These are phyloP conservation scores for Cebidichthys violaceus DNA, from an alignment of 2,113 vertebrate genomes.

Conservation along the genomic window DNA sequence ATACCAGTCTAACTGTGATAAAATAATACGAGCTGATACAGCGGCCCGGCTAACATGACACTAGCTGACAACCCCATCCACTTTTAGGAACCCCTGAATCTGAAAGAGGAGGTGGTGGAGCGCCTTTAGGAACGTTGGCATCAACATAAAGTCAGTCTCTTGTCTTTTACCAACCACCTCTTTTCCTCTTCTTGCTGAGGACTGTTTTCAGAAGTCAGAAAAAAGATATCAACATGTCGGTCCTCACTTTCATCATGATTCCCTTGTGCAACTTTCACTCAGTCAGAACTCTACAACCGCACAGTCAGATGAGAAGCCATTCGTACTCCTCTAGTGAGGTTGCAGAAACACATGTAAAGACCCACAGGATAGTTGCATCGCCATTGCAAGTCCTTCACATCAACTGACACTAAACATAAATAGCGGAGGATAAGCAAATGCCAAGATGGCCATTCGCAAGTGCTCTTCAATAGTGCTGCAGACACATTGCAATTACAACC, in stretches of 20 bases:
- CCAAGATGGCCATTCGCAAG: background rate
- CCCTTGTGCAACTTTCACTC: background rate
- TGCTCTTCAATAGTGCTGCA: background rate
- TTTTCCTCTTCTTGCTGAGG: no score
- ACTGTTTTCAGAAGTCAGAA: background rate
- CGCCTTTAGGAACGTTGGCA: background rate
- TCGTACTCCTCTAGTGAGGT: background rate
- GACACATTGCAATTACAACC: background rate
- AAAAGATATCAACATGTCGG: background rate
- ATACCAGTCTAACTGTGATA: background rate
- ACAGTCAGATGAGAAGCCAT: background rate
- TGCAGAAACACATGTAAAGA: background rate
- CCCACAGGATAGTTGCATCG: background rate
- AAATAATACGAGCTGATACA: background rate
- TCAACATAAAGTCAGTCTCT: no score
- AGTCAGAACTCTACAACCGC: no score
- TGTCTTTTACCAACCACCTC: no score
- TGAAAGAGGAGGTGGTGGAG: background rate
- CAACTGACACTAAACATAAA: background rate
- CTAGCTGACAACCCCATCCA: background rate
- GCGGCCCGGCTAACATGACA: background rate
- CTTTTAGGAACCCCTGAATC: no score
- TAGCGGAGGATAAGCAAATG: background rate
- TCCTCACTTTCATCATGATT: background rate
- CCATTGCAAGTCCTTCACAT: background rate